A percentile compares a stretch with the other conserved stretches of the same genome.
Evolutionary conservation across 1,140 invertebrate species (phyloP).

Genomic region (Calephelis virginiensis): DNA sequence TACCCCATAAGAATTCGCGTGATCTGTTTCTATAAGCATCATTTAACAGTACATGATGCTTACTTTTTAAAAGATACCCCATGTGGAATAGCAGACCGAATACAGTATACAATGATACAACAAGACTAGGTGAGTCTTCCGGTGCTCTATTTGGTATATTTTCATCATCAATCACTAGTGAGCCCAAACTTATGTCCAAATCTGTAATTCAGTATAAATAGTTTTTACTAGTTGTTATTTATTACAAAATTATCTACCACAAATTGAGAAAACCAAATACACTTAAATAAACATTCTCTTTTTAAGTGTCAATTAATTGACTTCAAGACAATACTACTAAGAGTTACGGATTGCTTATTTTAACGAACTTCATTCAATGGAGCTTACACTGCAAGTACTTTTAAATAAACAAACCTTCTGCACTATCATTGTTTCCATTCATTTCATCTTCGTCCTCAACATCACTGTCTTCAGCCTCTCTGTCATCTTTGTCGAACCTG

Average conservation of each 20-base stretch:
- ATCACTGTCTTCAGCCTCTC: constrained; percentile 84
- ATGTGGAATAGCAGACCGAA: constrained; percentile 76
- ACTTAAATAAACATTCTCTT: no score
- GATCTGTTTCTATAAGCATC: constrained; percentile 12
- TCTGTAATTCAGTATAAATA: constrained; percentile 60
- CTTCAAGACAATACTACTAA: no score
- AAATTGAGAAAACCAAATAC: neutral
- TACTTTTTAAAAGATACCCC: constrained; percentile 73
- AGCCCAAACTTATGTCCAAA: constrained; percentile 69
- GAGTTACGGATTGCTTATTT: neutral
- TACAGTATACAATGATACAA: constrained; percentile 71
- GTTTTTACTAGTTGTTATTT: constrained; percentile 11
- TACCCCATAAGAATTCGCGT: neutral
- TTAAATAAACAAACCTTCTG: constrained; percentile 73
- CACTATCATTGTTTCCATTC: constrained; percentile 87
- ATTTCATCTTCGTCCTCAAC: constrained; percentile 87
- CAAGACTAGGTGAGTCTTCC: constrained; percentile 63
- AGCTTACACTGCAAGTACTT: no score
- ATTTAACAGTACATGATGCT: constrained; percentile 56
- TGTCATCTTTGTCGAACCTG: constrained; percentile 83
- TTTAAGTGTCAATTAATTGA: no score
- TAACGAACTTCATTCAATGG: neutral
- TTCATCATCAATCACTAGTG: constrained; percentile 66
- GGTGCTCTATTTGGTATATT: constrained; percentile 50
- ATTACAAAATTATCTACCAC: neutral